Base-by-base conservation (phyloP, 2,888 invertebrate genomes). In the Daptonema setosum region DNA sequence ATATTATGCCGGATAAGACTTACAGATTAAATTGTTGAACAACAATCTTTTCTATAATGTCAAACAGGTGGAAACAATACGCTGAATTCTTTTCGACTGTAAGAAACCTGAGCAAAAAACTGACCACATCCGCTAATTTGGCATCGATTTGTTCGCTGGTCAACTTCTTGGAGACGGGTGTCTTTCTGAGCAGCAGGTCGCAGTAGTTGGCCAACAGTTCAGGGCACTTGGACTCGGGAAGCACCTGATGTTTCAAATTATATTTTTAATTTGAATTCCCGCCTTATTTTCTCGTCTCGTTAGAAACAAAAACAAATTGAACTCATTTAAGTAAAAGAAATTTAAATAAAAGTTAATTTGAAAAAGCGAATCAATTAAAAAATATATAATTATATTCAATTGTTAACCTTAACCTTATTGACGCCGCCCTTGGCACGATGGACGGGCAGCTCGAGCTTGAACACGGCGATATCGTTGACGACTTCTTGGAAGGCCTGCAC, bases 181-280 rank as follows among this genome's bases (percentile, higher is more conserved):
- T 95, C 71, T 90, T 86, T 64, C 97, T 79, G 66, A 99, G 78
- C 67, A 99, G 77, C 86, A 97, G 88, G 81, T 97, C 97, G 80
- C 97, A 97, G 78, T 91, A 97, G 75, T 95, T 97, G 56, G 97
- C 97, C 66, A 97, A 78, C 59, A 99, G 79, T 74, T 99, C 97
- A 1, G 97, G 97, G 73, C 95, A 97, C 72, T 91, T 90, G 62
- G 93, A 95, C 73, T 99, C 95, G 8, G 52, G 29, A 1, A 62
- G 57, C 25, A 61, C 62, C n/a, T n/a, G n/a, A n/a, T n/a, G n/a
- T n/a, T n/a, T 50, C 57, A 61, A 55, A 35, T 25, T 51, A 52
- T 52, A 48, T 43, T 2, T 35, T 50, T 29, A 25, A 20, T 29
- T 2, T 30, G 14, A 3, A 22, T 22, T 30, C 41, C 43, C 22